Percentiles rank a stretch among this genome's conserved stretches.
phyloP scores from a whole-genome alignment of 2,797 vertebrate species.

The Sphenopsis melanotis region DNA sequence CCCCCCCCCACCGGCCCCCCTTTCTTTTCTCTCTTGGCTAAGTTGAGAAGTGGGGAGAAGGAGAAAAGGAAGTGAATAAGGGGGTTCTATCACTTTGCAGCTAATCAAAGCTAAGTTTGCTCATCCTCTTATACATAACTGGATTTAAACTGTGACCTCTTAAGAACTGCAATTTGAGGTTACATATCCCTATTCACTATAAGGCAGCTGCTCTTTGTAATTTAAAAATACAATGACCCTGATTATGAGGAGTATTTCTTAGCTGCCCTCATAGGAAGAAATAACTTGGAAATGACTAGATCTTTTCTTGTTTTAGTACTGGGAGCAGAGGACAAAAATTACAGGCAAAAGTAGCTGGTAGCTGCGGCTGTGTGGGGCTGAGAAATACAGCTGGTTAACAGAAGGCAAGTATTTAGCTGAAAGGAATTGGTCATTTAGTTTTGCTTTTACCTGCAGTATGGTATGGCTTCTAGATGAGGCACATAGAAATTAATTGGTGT shows the following conservation, averaged over 20 bases:
- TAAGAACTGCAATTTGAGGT: slow-evolving; percentile 2
- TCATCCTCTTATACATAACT: background rate
- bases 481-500: background rate
- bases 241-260: slow-evolving; percentile 15
- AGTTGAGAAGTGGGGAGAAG: background rate
- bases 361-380: background rate
- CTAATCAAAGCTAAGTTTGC: slow-evolving; percentile 31
- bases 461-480: background rate
- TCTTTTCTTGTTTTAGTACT: background rate
- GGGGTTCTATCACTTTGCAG: slow-evolving; percentile 29
- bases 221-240: slow-evolving; percentile 11
- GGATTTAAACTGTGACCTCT: slow-evolving; percentile 45
- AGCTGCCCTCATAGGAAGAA: background rate
- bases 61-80: background rate
- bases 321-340: background rate
- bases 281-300: background rate
- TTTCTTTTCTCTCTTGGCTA: background rate
- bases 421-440: background rate
- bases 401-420: background rate
- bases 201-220: background rate
- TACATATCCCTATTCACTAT: background rate
- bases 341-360: background rate
- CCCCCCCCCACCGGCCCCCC: too few species aligned
- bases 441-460: background rate
- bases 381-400: background rate